Percentiles rank a stretch among this genome's conserved stretches.
These are phyloP conservation scores for Cyprinodon brontotheroides DNA, from an alignment of 2,113 vertebrate genomes.

Conservation along the genomic window DNA sequence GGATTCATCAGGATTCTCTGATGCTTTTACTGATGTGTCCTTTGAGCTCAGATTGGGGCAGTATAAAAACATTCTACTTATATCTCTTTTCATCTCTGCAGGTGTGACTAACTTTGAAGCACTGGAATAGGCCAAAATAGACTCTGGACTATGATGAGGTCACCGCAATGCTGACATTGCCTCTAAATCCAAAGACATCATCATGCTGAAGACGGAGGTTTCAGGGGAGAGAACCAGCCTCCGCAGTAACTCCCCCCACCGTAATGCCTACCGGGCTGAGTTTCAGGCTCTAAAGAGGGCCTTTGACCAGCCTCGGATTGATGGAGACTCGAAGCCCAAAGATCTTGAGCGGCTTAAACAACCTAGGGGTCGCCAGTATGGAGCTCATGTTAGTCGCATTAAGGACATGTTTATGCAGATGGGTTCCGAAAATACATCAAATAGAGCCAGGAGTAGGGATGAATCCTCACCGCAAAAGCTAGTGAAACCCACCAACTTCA, in stretches of 20 bases:
- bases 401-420: conserved; percentile 99
- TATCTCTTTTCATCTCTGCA: conserved; percentile 39
- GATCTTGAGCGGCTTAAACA: conserved; percentile 85
- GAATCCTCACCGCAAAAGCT: conserved; percentile 87
- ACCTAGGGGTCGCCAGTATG: conserved; percentile 93
- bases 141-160: conserved; percentile 63
- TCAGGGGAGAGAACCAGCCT: conserved; percentile 92
- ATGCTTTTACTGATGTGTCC: not conserved
- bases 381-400: conserved; percentile 96
- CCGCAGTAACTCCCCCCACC: conserved; percentile 97
- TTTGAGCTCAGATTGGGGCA: not conserved
- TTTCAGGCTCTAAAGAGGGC: conserved; percentile 98
- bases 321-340: conserved; percentile 85
- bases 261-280: conserved; percentile 96
- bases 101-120: conserved; percentile 52
- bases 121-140: conserved; percentile 42
- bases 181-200: conserved; percentile 80
- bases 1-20: not conserved
- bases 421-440: conserved; percentile 83
- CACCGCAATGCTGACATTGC: conserved; percentile 80
- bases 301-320: conserved; percentile 92
- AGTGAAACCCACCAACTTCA: conserved; percentile 87
- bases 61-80: conserved; percentile 5
- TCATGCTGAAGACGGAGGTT: conserved; percentile 97
- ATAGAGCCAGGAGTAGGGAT: conserved; percentile 78